Evolutionary conservation across 2,888 invertebrate genomes (phyloP), one percentile per base, ranked within the genome.

Genomic region (Aproaerema taeniolella): DNA sequence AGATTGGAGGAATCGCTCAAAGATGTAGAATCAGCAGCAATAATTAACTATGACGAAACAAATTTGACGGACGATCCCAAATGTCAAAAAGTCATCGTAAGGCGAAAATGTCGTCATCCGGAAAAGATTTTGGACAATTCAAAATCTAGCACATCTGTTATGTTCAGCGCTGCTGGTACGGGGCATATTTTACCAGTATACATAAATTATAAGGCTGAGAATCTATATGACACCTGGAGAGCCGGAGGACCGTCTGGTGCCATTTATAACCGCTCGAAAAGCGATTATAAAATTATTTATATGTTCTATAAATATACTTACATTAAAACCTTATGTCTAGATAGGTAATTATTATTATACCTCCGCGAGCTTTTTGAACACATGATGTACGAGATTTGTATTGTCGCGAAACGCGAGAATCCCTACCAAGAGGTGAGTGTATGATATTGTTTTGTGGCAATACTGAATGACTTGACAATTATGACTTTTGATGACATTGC

Each of bases 1-100:
- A 16, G 30, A 34, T 24, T 39, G 11, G 30, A 20, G 13, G 34
- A 29, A 20, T 24, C 39, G 15, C 16, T 31, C 16, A 31, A 31
- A 16, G 16, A 43, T 34, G 38, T 49, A 1, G 30, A 30, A 32
- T 31, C 45, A 12, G 15, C 31, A 25, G 11, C 45, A 13, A 47
- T 51, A 9, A 16, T 51, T 2, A 51, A 51, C 24, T 49, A 43
- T 11, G 46, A 49, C n/a, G 47, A 51, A 38, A 51, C 49, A 5
- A 46, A 39, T 20, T 36, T 45, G 16, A 45, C 38, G 1, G 50
- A 49, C 36, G 41, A 50, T 29, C 49, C 46, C 28, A 48, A 43
- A 43, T 33, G 11, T 20, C 30, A 31, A 47, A 47, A 42, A 36
- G 43, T 35, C 41, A 46, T 24, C 39, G 48, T 39, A 16, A 33